A percentile compares a stretch with the other conserved stretches of the same genome.
These are phyloP conservation scores for Ostrea edulis DNA, from an alignment of 1,140 invertebrate genomes.

Conservation along the genomic window DNA sequence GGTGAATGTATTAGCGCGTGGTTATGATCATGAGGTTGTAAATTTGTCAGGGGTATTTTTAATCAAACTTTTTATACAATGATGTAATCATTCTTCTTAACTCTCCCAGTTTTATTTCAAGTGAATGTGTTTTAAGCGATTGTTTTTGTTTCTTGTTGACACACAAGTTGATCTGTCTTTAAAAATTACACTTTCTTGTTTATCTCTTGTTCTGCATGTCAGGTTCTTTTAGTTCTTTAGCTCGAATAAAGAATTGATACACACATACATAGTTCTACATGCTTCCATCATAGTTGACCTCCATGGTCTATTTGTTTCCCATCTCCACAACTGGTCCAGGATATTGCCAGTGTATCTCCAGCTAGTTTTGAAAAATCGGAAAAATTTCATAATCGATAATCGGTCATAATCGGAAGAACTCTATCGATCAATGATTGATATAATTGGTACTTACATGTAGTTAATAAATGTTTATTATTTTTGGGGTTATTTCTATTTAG, in stretches of 20 bases:
- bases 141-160: neutral
- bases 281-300: no score
- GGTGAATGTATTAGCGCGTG: neutral
- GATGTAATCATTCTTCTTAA: neutral
- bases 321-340: no score
- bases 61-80: neutral
- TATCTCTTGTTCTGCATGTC: neutral
- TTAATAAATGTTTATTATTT: no score
- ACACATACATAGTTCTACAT: neutral
- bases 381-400: no score
- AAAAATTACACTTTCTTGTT: neutral
- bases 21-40: slow-evolving; percentile 14
- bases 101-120: neutral
- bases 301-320: no score
- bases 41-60: neutral
- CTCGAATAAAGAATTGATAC: neutral
- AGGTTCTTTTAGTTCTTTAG: neutral
- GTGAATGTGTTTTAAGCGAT: neutral
- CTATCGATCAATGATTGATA: no score
- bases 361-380: no score
- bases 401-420: no score
- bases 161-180: neutral
- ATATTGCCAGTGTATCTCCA: no score
- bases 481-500: no score
- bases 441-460: no score